Base-by-base conservation (phyloP, 2,797 vertebrate genomes). In the Pseudochirops corinnae region DNA sequence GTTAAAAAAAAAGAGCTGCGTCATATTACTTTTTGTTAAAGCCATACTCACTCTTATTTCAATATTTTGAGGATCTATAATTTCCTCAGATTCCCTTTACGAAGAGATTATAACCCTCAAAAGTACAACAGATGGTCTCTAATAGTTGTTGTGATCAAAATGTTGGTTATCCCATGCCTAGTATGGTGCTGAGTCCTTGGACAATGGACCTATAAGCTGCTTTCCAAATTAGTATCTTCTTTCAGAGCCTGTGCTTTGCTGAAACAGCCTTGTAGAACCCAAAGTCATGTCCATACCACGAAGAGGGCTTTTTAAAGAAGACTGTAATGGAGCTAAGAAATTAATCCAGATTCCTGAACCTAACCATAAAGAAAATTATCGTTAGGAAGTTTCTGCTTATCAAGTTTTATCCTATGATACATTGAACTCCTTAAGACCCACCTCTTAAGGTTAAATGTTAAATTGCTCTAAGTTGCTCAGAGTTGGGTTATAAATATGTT, bases 1-100 rank as follows among this genome's bases (percentile, higher is more conserved):
- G 50, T 46, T 46, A 46, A 82, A 46, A 74, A 60, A 82, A 39
- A 39, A n/a, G 91, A 94, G 74, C 98, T 98, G 96, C 97, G 96
- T 60, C 97, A 98, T 94, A 98, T 90, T 60, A 95, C 97, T 98
- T 97, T 82, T 26, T 91, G 98, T 95, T 97, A 98, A 98, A 96
- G 96, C 96, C 18, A 95, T 93, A 96, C 94, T 96, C 97, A 74
- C 96, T 93, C 96, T 96, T 97, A 97, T 96, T 97, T 95, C 97
- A 98, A 96, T 97, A 96, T 95, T 97, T 93, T 96, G 96, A 98
- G 96, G 95, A 96, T 95, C 96, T 55, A 18, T 82, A 46, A 82
- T 82, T 82, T 74, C n/a, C n/a, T 74, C n/a, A 39, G n/a, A 74
- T 16, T 39, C n/a, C 67, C n/a, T 74, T 82, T 39, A 46, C 74